Base-by-base conservation (phyloP, 2,113 vertebrate genomes). In the Tichodroma muraria region DNA sequence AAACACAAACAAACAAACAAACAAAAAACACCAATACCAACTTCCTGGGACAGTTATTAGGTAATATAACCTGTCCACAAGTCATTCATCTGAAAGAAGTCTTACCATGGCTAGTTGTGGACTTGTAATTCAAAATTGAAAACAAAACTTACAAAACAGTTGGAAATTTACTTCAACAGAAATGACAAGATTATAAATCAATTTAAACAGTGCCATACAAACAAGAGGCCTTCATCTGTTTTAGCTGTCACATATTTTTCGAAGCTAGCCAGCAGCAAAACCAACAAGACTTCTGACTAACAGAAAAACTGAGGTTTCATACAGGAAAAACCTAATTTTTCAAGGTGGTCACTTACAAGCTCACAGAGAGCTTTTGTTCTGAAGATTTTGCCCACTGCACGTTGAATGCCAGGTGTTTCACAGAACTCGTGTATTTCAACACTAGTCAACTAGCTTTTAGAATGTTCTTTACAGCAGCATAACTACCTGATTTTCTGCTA, bases 1-100 rank as follows among this genome's bases (percentile, higher is more conserved):
- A n/a, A n/a, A n/a, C n/a, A n/a, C n/a, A n/a, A n/a, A n/a, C n/a
- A n/a, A n/a, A n/a, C n/a, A n/a, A n/a, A n/a, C n/a, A 1, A 5
- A 24, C 52, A 37, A 64, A 77, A 56, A 60, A 71, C 27, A 1
- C 5, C 22, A 56, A 22, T 5, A 68, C 1, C n/a, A 35, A 42
- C 44, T 56, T 82, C 14, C 3, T 57, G 20, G 33, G 72, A n/a
- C 20, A 59, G 0, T 50, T 47, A 68, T 72, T n/a, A 70, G 60
- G 30, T 22, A 87, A 77, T 27, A 37, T 3, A 61, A 76, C 54
- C 60, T 28, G 22, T 37, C 85, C 69, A 66, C 6, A 68, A 88
- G 81, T 56, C 91, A 94, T 97, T 98, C 98, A 98, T 97, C 98
- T 98, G 98, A 98, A 97, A 98, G 97, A 95, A 98, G 97, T 96